These are phyloP conservation scores for Champsocephalus esox DNA, from an alignment of 2,797 vertebrate species.

Conservation along the genomic window DNA sequence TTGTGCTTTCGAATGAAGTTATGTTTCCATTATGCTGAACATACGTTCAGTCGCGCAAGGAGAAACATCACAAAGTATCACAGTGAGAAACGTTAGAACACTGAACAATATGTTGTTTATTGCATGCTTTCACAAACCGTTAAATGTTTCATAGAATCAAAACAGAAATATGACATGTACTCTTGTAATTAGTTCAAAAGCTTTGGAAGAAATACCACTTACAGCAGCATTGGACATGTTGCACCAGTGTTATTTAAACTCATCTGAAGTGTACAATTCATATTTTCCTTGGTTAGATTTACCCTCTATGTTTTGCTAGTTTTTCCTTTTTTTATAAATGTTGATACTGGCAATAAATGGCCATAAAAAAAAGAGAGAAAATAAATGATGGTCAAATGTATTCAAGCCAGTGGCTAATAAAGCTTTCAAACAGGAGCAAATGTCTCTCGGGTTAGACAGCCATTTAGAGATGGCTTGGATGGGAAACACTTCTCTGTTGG, in stretches of 20 bases:
- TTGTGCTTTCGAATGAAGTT: slow-evolving; percentile 42
- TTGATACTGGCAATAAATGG: too few species aligned
- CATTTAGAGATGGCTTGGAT: background rate
- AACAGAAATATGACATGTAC: too few species aligned
- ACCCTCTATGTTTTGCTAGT: too few species aligned
- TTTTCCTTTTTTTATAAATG: background rate
- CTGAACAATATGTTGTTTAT: slow-evolving; percentile 13
- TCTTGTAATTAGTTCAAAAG: slow-evolving; percentile 10
- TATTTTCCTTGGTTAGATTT: slow-evolving; percentile 2
- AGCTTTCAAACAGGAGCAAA: background rate
- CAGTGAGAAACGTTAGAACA: slow-evolving; percentile 7
- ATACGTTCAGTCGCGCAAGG: slow-evolving; percentile 15
- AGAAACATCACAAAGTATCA: slow-evolving; percentile 26
- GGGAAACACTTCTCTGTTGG: background rate
- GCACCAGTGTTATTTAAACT: slow-evolving; percentile 26
- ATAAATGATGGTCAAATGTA: background rate
- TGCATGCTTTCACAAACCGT: slow-evolving; percentile 19
- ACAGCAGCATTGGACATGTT: slow-evolving; percentile 27
- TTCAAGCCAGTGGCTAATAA: background rate
- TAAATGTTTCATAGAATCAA: background rate
- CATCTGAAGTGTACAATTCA: slow-evolving; percentile 10
- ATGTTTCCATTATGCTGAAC: slow-evolving; percentile 16
- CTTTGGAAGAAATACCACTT: background rate
- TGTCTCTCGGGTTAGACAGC: background rate
- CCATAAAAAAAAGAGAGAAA: background rate